Evolutionary conservation across 1,140 invertebrate genomes (phyloP), one percentile per base, ranked within the genome.

Genomic region (Schlechtendalia chinensis): DNA sequence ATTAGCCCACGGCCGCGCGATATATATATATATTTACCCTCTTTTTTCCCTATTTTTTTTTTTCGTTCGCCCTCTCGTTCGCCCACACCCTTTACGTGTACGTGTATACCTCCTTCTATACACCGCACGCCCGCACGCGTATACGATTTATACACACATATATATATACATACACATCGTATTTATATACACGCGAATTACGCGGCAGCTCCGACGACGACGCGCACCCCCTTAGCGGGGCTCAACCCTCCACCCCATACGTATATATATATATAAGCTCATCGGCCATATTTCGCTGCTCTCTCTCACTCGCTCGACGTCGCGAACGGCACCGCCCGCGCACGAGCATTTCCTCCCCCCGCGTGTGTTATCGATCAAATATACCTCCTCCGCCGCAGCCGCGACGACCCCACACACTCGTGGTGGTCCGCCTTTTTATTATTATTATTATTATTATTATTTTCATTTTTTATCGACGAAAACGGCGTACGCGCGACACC

Each of bases 301-400:
- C 10, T n/a, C 32, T 67, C 65, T 61, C 27, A 16, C 16, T 61
- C 27, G 27, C 24, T 59, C 24, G 12, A 24, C 32, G 8, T 39
- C 32, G 8, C 4, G 32, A 67, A 22, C 47, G 39, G 65, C 65
- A 50, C 32, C 65, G 65, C 39, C 17, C 63, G 19, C 65, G 65
- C 65, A 71, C 39, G 47, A 53, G 74, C 56, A 22, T 77, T 77
- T 59, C 22, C 39, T 22, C 56, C 53, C 32, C 47, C n/a, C n/a
- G n/a, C 32, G 74, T 58, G 54, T 47, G 54, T 77, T 77, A 77
- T 77, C 74, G 74, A 77, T 77, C 74, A 77, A 77, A 39, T 39
- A 39, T 39, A 77, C 56, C 74, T 59, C 32, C 29, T 17, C 32
- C 17, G 22, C 47, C n/a, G 27, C 17, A 10, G 4, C 1, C 22